These are phyloP conservation scores for Chironomus striatipennis DNA, from an alignment of 1,140 invertebrate species.

Conservation along the genomic window DNA sequence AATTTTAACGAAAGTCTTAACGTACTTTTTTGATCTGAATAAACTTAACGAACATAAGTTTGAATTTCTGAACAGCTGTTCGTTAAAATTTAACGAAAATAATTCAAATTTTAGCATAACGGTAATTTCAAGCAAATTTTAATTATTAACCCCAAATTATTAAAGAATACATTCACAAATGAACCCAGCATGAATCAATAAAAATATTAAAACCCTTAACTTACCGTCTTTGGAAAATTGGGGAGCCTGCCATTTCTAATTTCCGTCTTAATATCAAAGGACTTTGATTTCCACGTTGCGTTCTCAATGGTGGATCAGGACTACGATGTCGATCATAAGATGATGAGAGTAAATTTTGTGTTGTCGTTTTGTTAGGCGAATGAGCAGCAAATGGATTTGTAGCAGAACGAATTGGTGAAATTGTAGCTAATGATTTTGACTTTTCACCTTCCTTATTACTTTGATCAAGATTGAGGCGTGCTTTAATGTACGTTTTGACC, in stretches of 20 bases:
- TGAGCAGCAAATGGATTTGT: slow-evolving; percentile 22
- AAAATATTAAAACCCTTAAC: not conserved
- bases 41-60: too few species aligned
- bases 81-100: too few species aligned
- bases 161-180: too few species aligned
- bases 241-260: not conserved
- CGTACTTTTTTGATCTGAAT: too few species aligned
- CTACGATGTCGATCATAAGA: slow-evolving; percentile 44
- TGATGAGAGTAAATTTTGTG: slow-evolving; percentile 32
- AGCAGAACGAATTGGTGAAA: not conserved
- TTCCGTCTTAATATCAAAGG: slow-evolving; percentile 13
- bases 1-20: too few species aligned
- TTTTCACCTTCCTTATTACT: slow-evolving; percentile 33
- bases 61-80: too few species aligned
- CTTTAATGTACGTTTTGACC: slow-evolving; percentile 65
- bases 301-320: slow-evolving; percentile 55
- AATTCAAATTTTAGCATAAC: too few species aligned
- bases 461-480: slow-evolving; percentile 45
- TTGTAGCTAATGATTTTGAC: slow-evolving; percentile 27
- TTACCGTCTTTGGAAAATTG: slow-evolving; percentile 26
- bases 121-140: too few species aligned
- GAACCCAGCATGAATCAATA: too few species aligned
- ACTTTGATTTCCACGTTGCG: not conserved
- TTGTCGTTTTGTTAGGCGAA: slow-evolving; percentile 26
- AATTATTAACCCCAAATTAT: too few species aligned